These are phyloP conservation scores for Pheosia tremula DNA, from an alignment of 2,888 invertebrate genomes.

Conservation along the genomic window DNA sequence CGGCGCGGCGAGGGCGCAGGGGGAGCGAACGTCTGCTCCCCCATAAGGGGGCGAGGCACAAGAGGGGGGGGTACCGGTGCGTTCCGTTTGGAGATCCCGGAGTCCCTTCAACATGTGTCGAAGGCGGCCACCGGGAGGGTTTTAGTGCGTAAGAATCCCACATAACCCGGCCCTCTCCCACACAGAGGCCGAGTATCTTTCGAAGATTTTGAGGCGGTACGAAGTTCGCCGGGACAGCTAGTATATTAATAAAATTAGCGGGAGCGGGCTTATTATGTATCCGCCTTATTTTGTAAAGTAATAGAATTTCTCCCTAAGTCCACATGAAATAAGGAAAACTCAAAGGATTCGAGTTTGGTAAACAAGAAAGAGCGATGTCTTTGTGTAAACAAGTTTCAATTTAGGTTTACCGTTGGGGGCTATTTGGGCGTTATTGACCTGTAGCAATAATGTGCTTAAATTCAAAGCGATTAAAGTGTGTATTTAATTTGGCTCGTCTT, in stretches of 20 bases:
- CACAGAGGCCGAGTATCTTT: too few species aligned
- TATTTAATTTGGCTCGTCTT: neutral
- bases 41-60: too few species aligned
- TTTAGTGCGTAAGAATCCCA: too few species aligned
- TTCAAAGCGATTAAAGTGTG: neutral
- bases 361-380: conserved; percentile 29
- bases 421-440: conserved; percentile 16
- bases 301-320: conserved; percentile 43
- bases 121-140: too few species aligned
- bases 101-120: too few species aligned
- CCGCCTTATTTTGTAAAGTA: conserved; percentile 37
- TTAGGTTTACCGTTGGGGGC: conserved; percentile 17
- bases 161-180: too few species aligned
- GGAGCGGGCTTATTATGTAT: conserved; percentile 35
- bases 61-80: too few species aligned
- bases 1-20: too few species aligned
- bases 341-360: conserved; percentile 32
- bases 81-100: too few species aligned
- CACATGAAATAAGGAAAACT: conserved; percentile 36
- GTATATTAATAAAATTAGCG: conserved; percentile 44
- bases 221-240: too few species aligned
- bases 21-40: too few species aligned
- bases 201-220: too few species aligned
- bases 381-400: conserved; percentile 18
- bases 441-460: conserved; percentile 7